A percentile compares a stretch with the other conserved stretches of the same genome.
Conservation (phyloP, 2,113 vertebrate species). For the Pavo muticus region DNA sequence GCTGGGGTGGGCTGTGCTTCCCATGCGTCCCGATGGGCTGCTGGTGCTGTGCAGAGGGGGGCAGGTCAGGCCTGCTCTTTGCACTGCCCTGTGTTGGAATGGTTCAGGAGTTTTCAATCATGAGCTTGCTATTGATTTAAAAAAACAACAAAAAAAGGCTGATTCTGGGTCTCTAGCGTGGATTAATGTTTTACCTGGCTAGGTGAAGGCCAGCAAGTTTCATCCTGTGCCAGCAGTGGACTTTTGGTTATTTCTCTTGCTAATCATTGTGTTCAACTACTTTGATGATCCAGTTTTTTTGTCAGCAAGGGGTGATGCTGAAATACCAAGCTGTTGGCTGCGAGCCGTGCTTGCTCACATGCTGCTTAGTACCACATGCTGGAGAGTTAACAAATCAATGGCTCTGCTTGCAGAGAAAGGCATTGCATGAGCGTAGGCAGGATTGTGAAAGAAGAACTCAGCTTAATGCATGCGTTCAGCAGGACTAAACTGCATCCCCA, state of each 20-base stretch:
- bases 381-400: background rate
- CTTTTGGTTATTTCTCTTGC: background rate
- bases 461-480: background rate
- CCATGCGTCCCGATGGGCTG: background rate
- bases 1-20: background rate
- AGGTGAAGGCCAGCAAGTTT: background rate
- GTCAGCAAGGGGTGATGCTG: background rate
- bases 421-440: background rate
- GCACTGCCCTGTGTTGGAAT: rapidly evolving
- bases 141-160: too few species aligned
- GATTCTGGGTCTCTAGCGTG: background rate
- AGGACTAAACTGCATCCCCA: background rate
- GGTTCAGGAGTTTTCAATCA: background rate
- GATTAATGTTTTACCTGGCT: background rate
- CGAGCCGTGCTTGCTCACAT: background rate
- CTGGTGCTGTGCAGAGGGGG: background rate
- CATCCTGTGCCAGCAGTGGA: background rate
- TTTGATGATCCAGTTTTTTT: background rate
- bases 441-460: background rate
- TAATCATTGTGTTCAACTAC: background rate
- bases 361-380: background rate
- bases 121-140: background rate
- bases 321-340: slow-evolving; percentile 2
- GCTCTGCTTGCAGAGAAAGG: background rate
- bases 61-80: background rate